Conservation (phyloP, 1,140 invertebrate genomes). For the Eriosoma lanigerum region DNA sequence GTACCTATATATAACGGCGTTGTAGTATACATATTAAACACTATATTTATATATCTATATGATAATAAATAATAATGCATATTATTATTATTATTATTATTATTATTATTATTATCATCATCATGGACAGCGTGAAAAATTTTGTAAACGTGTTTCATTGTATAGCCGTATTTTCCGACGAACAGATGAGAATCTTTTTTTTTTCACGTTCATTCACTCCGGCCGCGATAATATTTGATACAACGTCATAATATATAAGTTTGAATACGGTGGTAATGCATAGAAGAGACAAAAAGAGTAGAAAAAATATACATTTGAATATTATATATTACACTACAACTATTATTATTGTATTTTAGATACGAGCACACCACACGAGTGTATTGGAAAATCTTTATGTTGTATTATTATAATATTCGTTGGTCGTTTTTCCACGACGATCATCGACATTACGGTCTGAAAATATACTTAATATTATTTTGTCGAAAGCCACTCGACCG, state of each 20-base stretch:
- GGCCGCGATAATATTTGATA: too few relatives aligned
- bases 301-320: constrained; percentile 21
- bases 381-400: too few relatives aligned
- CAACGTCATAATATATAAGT: too few relatives aligned
- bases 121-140: constrained; percentile 38
- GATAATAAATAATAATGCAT: constrained; percentile 14
- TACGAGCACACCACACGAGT: background rate
- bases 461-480: too few relatives aligned
- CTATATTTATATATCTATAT: too few relatives aligned
- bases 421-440: background rate
- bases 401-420: too few relatives aligned
- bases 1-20: too few relatives aligned
- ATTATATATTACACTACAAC: background rate
- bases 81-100: constrained; percentile 31
- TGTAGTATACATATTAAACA: background rate
- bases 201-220: constrained; percentile 16
- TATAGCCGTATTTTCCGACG: constrained; percentile 2
- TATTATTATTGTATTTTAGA: background rate
- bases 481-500: background rate
- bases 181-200: constrained; percentile 7
- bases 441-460: too few relatives aligned
- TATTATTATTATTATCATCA: constrained; percentile 2
- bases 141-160: constrained; percentile 46
- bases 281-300: background rate
- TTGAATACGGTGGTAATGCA: too few relatives aligned